Conservation (phyloP, 1,140 invertebrate genomes). For the Drosophila orena region DNA sequence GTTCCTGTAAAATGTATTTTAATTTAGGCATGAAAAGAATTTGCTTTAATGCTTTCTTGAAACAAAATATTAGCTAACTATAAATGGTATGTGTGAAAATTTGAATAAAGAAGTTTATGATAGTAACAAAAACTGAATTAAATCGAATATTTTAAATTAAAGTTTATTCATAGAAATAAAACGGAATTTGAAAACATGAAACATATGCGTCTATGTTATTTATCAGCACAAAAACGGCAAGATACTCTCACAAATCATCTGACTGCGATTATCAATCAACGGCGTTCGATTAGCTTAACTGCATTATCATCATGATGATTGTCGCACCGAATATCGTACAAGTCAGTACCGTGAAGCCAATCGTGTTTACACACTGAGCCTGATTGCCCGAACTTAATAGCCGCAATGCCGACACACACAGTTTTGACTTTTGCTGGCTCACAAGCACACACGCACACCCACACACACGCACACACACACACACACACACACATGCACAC, state of each 20-base stretch:
- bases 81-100: slow-evolving; percentile 59
- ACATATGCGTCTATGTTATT: neutral
- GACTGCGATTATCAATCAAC: slow-evolving; percentile 22
- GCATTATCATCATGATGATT: slow-evolving; percentile 23
- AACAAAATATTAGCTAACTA: slow-evolving; percentile 48
- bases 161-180: slow-evolving; percentile 68
- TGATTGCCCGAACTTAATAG: slow-evolving; percentile 48
- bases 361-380: slow-evolving; percentile 39
- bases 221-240: neutral
- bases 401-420: slow-evolving; percentile 26
- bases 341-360: slow-evolving; percentile 24
- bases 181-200: slow-evolving; percentile 52
- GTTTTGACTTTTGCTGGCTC: slow-evolving; percentile 28
- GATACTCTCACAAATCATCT: neutral
- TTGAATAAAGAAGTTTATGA: slow-evolving; percentile 31
- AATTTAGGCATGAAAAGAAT: slow-evolving; percentile 16
- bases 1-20: slow-evolving; percentile 53
- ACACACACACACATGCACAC: slow-evolving; percentile 5
- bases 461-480: too few relatives aligned
- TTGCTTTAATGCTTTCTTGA: slow-evolving; percentile 36
- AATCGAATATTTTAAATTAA: slow-evolving; percentile 66
- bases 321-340: slow-evolving; percentile 6
- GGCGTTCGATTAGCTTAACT: slow-evolving; percentile 9
- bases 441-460: slow-evolving; percentile 7
- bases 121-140: slow-evolving; percentile 27